These are phyloP conservation scores for Steatocranus sp. DNA, from an alignment of 2,797 vertebrate species.

Conservation along the genomic window DNA sequence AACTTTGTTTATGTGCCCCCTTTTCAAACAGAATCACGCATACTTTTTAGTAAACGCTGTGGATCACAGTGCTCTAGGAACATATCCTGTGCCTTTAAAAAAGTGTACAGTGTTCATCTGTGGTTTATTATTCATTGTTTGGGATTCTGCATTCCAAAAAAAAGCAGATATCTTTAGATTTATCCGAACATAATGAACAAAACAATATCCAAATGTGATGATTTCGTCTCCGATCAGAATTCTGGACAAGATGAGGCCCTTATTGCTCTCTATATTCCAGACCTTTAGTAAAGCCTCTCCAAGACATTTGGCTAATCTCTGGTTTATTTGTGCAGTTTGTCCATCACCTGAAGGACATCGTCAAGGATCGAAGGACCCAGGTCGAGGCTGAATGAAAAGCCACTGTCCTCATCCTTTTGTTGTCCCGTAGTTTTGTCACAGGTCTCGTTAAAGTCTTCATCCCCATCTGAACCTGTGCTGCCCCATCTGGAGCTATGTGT, in stretches of 20 bases:
- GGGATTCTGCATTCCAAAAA: neutral
- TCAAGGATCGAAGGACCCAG: slow-evolving; percentile 92
- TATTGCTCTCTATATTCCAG: neutral
- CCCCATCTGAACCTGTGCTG: slow-evolving; percentile 59
- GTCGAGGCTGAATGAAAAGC: slow-evolving; percentile 88
- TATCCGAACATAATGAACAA: neutral
- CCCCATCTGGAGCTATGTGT: slow-evolving; percentile 32
- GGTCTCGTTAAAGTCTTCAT: slow-evolving; percentile 51
- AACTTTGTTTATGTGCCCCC: neutral
- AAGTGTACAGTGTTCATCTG: neutral
- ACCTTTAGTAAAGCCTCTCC: neutral
- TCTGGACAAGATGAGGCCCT: neutral
- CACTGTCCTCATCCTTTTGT: slow-evolving; percentile 60
- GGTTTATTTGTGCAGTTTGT: slow-evolving; percentile 70
- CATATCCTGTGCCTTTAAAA: neutral
- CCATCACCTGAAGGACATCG: slow-evolving; percentile 90
- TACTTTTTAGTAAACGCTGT: neutral
- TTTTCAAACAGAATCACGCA: neutral
- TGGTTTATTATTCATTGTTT: neutral
- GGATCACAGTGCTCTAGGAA: neutral
- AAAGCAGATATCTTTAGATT: neutral
- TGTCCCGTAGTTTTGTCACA: slow-evolving; percentile 42
- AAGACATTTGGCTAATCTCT: neutral
- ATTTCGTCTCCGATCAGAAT: neutral
- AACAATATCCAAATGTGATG: neutral